Conservation (phyloP, 2,113 vertebrate genomes). For the Pollimyrus isidori region DNA sequence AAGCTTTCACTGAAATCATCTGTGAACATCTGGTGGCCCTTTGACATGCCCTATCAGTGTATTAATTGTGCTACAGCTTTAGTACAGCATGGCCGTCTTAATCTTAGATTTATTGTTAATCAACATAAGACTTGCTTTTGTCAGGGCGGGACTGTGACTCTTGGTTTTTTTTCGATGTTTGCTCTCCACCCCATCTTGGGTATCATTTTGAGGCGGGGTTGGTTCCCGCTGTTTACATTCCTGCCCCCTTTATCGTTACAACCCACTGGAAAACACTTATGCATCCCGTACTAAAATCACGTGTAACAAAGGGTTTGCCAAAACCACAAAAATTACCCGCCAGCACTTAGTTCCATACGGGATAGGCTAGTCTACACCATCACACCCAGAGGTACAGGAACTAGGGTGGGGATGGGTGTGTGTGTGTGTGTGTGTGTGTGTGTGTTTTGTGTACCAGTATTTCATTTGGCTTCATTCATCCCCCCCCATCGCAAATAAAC, state of each 20-base stretch:
- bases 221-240: background rate
- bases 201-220: background rate
- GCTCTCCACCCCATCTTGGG: background rate
- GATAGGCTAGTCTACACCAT: background rate
- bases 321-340: background rate
- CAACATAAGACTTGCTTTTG: background rate
- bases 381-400: background rate
- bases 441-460: too few relatives aligned
- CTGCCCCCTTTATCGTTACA: background rate
- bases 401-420: background rate
- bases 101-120: background rate
- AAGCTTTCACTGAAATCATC: background rate
- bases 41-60: background rate
- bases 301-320: background rate
- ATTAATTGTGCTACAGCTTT: background rate
- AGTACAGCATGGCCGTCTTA: background rate
- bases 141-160: background rate
- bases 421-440: too few relatives aligned
- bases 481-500: background rate
- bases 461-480: background rate
- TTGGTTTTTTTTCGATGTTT: background rate
- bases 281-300: background rate
- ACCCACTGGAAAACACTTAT: background rate
- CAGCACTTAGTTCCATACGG: background rate
- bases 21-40: background rate